Evolutionary conservation across 2,797 vertebrate genomes (phyloP).

Genomic region (Spheniscus humboldti): DNA sequence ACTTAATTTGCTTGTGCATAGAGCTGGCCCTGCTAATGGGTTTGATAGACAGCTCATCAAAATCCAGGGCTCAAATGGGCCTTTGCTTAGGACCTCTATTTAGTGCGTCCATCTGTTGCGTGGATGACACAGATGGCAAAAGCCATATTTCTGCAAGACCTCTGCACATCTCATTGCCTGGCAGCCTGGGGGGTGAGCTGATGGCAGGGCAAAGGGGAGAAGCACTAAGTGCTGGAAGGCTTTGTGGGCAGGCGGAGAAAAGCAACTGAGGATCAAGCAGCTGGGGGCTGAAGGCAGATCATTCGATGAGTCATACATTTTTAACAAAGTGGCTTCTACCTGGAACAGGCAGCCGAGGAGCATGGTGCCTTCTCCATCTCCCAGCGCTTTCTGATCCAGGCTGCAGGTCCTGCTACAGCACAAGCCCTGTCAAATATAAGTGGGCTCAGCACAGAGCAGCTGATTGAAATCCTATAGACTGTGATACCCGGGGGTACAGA

Average conservation of each 20-base stretch:
- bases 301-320: background rate
- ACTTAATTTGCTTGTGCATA: background rate
- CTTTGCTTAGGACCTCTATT: background rate
- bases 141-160: slow-evolving; percentile 8
- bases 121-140: slow-evolving; percentile 46
- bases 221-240: background rate
- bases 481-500: background rate
- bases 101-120: slow-evolving; percentile 33
- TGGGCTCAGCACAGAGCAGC: background rate
- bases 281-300: background rate
- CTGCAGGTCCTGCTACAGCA: background rate
- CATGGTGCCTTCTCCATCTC: background rate
- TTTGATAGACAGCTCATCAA: slow-evolving; percentile 38
- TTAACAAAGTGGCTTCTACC: background rate
- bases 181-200: background rate
- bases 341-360: background rate
- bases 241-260: background rate
- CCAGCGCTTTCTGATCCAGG: background rate
- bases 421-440: background rate
- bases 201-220: slow-evolving; percentile 4
- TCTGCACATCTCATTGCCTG: background rate
- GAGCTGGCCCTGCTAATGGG: background rate
- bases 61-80: background rate
- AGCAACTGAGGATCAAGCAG: background rate
- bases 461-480: background rate